Evolutionary conservation across 2,888 invertebrate species (phyloP), one percentile per base, ranked within the genome.

Genomic region (Malacosoma neustria): DNA sequence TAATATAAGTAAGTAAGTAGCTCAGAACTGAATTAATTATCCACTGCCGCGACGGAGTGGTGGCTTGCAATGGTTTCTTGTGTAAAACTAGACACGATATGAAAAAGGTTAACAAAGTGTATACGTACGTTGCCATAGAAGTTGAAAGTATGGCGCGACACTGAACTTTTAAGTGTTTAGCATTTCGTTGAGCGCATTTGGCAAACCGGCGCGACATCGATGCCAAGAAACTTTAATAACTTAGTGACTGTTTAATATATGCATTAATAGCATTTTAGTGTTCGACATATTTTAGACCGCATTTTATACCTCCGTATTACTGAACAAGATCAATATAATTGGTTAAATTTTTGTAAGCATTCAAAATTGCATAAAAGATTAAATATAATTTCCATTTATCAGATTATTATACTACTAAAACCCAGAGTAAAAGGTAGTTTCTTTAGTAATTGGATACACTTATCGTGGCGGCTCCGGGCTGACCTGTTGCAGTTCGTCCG

Each of bases 11-110:
- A 72, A 70, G 51, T 71, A 79, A 80, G 80, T 80, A 72, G 70
- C 62, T 46, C 77, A 76, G 72, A 73, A 72, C 72, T 61, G 75
- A 75, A 80, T 80, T 76, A 79, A 81, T 81, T 81, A 76, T 71
- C 66, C 51, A 55, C 57, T 48, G 58, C 49, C 45, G 45, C 48
- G 54, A 46, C 57, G 22, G 54, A 60, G 58, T 65, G 64, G 62
- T 62, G 61, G 57, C 60, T 52, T 57, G 59, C 67, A 81, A 81
- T 80, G 79, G 81, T 80, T 74, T 74, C 77, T 81, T 61, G 75
- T 73, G 80, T 80, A 76, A 72, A 72, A 72, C 68, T 71, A 76
- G 73, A 76, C 75, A 64, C 56, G 50, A 62, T 59, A 71, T 71
- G 70, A 72, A 77, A 72, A 77, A 75, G 70, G 66, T 71, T 72